Evolutionary conservation across 2,888 invertebrate species (phyloP), one percentile per base, ranked within the genome.

Genomic region (Lumbricus terrestris): DNA sequence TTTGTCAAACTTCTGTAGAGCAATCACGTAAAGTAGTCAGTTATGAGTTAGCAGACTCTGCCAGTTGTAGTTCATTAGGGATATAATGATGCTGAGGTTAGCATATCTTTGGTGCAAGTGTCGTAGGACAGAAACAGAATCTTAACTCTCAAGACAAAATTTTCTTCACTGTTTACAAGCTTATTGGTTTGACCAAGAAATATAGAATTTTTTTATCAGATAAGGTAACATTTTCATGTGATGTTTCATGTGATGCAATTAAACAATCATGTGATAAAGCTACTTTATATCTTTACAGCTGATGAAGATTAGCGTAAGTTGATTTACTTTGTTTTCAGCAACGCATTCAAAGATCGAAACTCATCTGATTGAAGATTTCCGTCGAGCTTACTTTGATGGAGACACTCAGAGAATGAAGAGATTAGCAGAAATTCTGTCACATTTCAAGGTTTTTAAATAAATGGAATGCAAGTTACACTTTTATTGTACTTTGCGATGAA

Each of bases 381-480:
- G 97, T 0, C 96, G 96, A 90, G 98, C 98, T 0, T 98, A 99
- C 94, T 96, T 97, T 92, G 96, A 97, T 91, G 92, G 97, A 92
- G 97, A 99, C 94, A 96, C 97, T 92, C 96, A 96, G 69, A 96
- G 97, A 93, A 99, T 99, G 99, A 98, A 97, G 93, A 97, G 97
- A 93, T 96, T 99, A 92, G 98, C 99, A 0, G 96, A 96, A 90
- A 97, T 99, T 88, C 96, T 99, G 93, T 97, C 97, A 0, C 98
- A 99, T 94, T 99, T 99, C 94, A 99, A 98, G 94, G 95, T 95
- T 91, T 90, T 90, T 16, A 35, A 34, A 37, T 90, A 90, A 33
- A 34, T 47, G 18, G 47, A 47, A 47, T 1, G 23, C 47, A 47
- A 47, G n/a, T n/a, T 47, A 47, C 47, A 20, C 47, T 23, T 47